Percentiles rank a stretch among this genome's conserved stretches.
These are phyloP conservation scores for Piaya cayana DNA, from an alignment of 2,113 vertebrate genomes.

Conservation along the genomic window DNA sequence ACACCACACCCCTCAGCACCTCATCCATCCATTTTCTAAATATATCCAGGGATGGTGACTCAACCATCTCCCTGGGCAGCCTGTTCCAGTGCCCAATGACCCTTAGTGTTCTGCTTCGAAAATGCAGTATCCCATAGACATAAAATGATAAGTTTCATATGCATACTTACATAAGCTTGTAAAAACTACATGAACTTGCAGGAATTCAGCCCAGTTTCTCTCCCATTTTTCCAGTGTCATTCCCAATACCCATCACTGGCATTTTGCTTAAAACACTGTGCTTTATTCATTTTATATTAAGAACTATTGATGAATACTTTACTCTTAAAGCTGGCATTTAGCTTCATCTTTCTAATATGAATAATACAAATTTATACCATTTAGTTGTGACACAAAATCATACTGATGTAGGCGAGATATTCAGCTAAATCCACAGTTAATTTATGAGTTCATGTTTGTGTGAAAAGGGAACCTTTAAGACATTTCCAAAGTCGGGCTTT, in stretches of 20 bases:
- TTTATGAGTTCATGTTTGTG: background rate
- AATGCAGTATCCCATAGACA: background rate
- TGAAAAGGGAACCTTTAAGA: background rate
- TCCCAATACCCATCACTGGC: background rate
- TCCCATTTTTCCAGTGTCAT: background rate
- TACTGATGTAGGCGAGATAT: background rate
- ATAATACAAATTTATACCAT: background rate
- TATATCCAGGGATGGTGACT: too few relatives aligned
- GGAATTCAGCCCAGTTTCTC: background rate
- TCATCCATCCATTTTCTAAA: too few relatives aligned
- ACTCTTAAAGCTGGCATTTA: background rate
- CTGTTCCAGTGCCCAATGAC: too few relatives aligned
- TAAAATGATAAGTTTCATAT: background rate
- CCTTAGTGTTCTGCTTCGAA: background rate
- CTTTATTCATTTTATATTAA: rapidly evolving
- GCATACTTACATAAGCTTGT: background rate
- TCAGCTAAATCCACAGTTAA: background rate
- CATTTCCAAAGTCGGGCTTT: background rate
- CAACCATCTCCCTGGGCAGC: too few relatives aligned
- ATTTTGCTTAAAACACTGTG: background rate
- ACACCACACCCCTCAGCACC: too few relatives aligned
- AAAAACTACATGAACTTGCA: background rate
- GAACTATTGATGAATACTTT: background rate
- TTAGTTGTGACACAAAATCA: background rate
- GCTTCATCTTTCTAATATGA: background rate